Percentiles rank a stretch among this genome's conserved stretches.
Evolutionary conservation across 2,797 vertebrate genomes (phyloP).

Genomic region (Xenopus petersii): DNA sequence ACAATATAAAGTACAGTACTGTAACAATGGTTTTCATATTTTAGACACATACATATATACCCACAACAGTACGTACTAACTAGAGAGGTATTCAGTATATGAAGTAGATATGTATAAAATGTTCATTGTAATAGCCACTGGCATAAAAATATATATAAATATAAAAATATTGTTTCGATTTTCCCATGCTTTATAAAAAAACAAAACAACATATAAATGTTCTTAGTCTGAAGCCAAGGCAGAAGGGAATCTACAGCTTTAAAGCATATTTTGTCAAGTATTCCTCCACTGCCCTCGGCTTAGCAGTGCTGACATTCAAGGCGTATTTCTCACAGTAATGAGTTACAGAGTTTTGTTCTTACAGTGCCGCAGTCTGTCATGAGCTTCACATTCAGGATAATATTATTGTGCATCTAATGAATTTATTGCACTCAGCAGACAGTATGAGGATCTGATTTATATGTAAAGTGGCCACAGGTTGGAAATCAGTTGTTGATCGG

Average conservation of each 20-base stretch:
- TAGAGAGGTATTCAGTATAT: neutral
- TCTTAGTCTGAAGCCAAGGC: slow-evolving; percentile 54
- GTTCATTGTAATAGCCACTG: too few species aligned
- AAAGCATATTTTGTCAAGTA: slow-evolving; percentile 56
- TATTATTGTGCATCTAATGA: neutral
- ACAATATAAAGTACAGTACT: too few species aligned
- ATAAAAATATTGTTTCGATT: slow-evolving; percentile 66
- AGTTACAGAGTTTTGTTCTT: neutral
- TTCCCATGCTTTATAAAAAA: slow-evolving; percentile 63
- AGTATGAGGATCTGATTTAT: neutral
- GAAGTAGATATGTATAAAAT: slow-evolving; percentile 37
- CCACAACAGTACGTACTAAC: too few species aligned
- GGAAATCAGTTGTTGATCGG: neutral
- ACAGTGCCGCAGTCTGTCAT: neutral
- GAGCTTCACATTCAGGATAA: slow-evolving; percentile 3
- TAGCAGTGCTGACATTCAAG: slow-evolving; percentile 55
- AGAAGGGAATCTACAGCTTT: slow-evolving; percentile 56
- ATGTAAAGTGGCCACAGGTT: neutral
- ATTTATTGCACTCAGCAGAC: neutral
- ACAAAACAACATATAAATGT: slow-evolving; percentile 41
- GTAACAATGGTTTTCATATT: too few species aligned
- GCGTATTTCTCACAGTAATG: slow-evolving; percentile 30
- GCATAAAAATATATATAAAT: slow-evolving; percentile 13
- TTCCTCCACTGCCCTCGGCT: slow-evolving; percentile 68
- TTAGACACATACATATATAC: too few species aligned